Base-by-base conservation (phyloP, 2,797 vertebrate species). In the Borostomias antarcticus region DNA sequence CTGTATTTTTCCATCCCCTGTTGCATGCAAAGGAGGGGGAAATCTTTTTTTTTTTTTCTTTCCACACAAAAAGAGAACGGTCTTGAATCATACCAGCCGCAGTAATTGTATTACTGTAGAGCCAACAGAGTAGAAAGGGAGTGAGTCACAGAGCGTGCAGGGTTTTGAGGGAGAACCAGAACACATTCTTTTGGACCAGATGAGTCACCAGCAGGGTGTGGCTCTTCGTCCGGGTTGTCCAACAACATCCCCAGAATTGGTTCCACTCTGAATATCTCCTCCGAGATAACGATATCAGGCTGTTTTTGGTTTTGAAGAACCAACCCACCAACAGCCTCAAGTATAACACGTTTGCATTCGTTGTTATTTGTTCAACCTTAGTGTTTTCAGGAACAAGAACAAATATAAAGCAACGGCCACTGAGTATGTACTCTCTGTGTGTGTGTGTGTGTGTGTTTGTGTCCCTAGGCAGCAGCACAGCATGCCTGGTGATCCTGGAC, bases 401-500 rank as follows among this genome's bases (percentile, higher is more conserved):
- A 25, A 51, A 26, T 51, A 51, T 9, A 23, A 4, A 51, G 48
- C 21, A 51, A 8, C 35, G n/a, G n/a, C n/a, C n/a, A n/a, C n/a
- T n/a, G n/a, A n/a, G n/a, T n/a, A n/a, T n/a, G n/a, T n/a, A n/a
- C n/a, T n/a, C n/a, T n/a, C n/a, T n/a, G 5, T 65, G 4, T 65
- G 19, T 53, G 30, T 58, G 0, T 51, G 4, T 21, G 74, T 76
- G 45, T 2, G 26, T 76, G 10, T 15, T 15, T 40, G 23, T 48
- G n/a, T 35, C 52, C 76, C 57, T 69, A 97, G 98, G 98, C 60
- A 98, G 98, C 89, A 99, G 98, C 84, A 99, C 98, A 0, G 98
- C 98, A 2, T 99, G 98, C 80, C 95, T 99, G 0, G 96, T 99
- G 37, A 93, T 97, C 68, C 78, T 99, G 86, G 98, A 99, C 89